Evolutionary conservation across 2,113 vertebrate genomes (phyloP).

Genomic region (Stercorarius parasiticus): DNA sequence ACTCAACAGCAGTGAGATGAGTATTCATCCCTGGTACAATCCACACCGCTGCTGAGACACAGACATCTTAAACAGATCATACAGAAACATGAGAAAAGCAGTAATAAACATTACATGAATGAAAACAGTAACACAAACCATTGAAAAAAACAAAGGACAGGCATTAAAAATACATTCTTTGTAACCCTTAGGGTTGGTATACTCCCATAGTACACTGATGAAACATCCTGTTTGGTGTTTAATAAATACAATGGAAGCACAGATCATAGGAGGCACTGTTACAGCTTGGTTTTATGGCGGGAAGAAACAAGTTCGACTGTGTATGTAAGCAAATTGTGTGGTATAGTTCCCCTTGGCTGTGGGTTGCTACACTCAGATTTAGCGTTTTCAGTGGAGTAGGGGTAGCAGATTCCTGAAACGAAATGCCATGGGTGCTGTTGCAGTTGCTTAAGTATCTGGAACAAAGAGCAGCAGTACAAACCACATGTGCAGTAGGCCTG

Average conservation of each 20-base stretch:
- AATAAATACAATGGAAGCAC: background rate
- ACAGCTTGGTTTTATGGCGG: background rate
- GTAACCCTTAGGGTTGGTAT: background rate
- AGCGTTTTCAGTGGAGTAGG: background rate
- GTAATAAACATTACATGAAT: background rate
- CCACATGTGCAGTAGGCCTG: background rate
- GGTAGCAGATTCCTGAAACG: background rate
- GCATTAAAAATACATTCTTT: background rate
- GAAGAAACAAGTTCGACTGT: background rate
- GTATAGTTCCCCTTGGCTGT: background rate
- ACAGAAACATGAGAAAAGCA: background rate
- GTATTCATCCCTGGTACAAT: background rate
- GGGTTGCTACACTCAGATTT: background rate
- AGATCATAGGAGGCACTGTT: background rate
- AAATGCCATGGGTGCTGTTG: background rate
- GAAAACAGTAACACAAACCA: background rate
- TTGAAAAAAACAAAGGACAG: background rate
- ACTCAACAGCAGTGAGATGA: background rate
- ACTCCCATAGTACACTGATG: background rate
- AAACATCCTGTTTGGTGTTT: background rate
- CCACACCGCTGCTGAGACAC: background rate
- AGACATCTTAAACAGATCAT: background rate
- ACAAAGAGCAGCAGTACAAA: background rate
- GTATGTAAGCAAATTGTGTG: background rate
- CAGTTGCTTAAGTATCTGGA: background rate